Evolutionary conservation across 1,140 invertebrate genomes (phyloP), one percentile per base, ranked within the genome.

Genomic region (Aphidius gifuensis): DNA sequence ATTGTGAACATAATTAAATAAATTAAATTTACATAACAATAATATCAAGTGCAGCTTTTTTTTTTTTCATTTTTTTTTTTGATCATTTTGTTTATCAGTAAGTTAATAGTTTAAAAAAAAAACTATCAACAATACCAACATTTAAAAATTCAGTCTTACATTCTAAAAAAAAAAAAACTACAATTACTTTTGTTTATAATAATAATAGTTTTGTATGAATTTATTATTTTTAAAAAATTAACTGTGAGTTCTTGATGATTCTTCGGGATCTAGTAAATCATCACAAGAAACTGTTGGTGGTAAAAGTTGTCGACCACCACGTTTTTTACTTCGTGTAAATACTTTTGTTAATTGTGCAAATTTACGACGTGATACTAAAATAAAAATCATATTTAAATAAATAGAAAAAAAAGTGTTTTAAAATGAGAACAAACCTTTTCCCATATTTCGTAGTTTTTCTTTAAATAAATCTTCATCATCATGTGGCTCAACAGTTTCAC

Each of bases 381-480:
- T 47, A 74, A 63, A 61, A 66, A 38, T 47, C n/a, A 2, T n/a
- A 59, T 46, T 23, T 53, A 42, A 39, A 32, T 61, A 11, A 45
- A 3, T 9, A 1, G 21, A 55, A 55, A 55, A 39, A 16, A 50
- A 50, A 7, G 4, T 44, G 4, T 44, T 44, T 44, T 8, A 49
- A 11, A 11, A 16, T 6, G 5, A 16, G 16, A 49, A 6, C 48
- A 49, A 64, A 90, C 89, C 79, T 87, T 93, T 92, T 32, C 92
- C 92, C 92, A 94, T 94, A 78, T 93, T 91, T 79, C 87, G 89
- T 32, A 94, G 78, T 72, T 90, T 86, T 79, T 93, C 90, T 75
- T 88, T 88, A 68, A 93, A 92, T 16, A 87, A 85, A 48, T 90
- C 90, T 78, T 92, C 91, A 61, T 86, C 85, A 60, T 92, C 90